phyloP scores from a whole-genome alignment of 2,888 invertebrate genomes.

The Augiades crinisus region DNA sequence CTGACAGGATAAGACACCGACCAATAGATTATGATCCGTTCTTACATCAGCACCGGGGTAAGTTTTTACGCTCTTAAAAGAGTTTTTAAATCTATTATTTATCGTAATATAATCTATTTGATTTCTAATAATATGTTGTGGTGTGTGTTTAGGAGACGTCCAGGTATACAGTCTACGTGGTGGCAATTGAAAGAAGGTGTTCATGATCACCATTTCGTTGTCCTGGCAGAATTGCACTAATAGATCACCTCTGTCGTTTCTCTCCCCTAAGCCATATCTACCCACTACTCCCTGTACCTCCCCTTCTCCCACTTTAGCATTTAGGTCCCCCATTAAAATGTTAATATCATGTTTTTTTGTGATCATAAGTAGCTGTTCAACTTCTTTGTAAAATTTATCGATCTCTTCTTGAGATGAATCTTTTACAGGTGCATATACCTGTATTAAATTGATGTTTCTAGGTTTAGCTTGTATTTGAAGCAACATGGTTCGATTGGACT shows the following conservation, averaged over 20 bases:
- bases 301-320: not conserved
- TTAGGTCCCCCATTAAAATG: constrained; percentile 2
- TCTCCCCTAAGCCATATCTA: not conserved
- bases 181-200: constrained; percentile 2
- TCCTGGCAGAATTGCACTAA: constrained; percentile 1
- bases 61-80: not conserved
- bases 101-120: constrained; percentile 29
- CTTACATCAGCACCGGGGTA: constrained; percentile 1
- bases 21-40: not conserved
- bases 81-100: constrained; percentile 20
- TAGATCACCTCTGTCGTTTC: not conserved
- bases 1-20: not conserved
- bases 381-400: not conserved
- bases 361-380: not conserved
- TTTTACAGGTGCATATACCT: not conserved
- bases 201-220: not conserved
- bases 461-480: too few relatives aligned
- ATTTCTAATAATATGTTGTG: constrained; percentile 23
- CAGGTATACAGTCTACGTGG: constrained; percentile 7
- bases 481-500: too few relatives aligned
- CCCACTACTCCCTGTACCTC: not conserved
- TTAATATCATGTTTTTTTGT: constrained; percentile 5
- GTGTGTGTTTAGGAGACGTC: constrained; percentile 25
- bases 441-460: not conserved
- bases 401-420: not conserved